Percentiles rank a stretch among this genome's conserved stretches.
Evolutionary conservation across 2,113 vertebrate genomes (phyloP).

Genomic region (Piprites chloris): DNA sequence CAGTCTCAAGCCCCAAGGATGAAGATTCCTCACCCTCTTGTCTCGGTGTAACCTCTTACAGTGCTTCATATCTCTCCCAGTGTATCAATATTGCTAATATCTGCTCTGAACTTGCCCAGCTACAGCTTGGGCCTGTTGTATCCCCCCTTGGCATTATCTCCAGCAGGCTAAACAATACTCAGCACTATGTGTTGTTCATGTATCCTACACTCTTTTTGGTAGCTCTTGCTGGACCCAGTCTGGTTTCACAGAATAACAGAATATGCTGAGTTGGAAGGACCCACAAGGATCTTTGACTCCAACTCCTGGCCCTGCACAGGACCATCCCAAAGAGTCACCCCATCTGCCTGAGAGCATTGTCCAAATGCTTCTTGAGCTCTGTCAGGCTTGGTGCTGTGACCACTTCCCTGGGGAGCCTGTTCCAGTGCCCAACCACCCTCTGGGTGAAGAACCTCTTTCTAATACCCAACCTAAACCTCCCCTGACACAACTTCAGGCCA

Average conservation of each 20-base stretch:
- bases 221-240: not conserved
- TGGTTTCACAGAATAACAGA: not conserved
- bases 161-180: not conserved
- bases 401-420: not conserved
- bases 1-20: not conserved
- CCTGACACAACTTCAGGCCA: too few relatives aligned
- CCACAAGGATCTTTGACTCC: not conserved
- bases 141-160: not conserved
- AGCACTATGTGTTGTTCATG: not conserved
- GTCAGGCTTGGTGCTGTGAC: not conserved
- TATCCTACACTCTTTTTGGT: not conserved
- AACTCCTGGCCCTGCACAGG: not conserved
- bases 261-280: not conserved
- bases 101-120: not conserved
- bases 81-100: not conserved
- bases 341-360: not conserved
- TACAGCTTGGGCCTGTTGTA: not conserved
- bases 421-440: too few relatives aligned
- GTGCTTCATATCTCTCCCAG: not conserved
- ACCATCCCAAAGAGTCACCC: not conserved
- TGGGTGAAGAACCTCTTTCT: too few relatives aligned
- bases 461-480: too few relatives aligned
- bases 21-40: not conserved
- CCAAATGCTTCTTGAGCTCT: not conserved
- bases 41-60: not conserved